Percentiles rank a stretch among this genome's conserved stretches.
phyloP scores from a whole-genome alignment of 2,113 vertebrate genomes.

The Capricornis sumatraensis region DNA sequence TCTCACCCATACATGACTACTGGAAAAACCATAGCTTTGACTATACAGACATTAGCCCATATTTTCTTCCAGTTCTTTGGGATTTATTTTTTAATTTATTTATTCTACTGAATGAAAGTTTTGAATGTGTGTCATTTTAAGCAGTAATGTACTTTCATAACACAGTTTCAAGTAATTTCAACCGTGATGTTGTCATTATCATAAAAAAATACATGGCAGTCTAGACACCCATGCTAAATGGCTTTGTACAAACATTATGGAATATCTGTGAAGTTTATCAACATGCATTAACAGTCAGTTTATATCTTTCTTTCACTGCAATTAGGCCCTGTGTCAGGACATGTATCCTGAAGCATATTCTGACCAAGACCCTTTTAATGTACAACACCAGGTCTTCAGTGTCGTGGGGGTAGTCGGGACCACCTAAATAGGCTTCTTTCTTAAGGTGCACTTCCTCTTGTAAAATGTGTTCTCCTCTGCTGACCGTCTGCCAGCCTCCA shows the following conservation, averaged over 20 bases:
- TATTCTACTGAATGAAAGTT: background rate
- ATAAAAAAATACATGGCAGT: background rate
- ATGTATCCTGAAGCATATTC: background rate
- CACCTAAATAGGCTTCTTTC: background rate
- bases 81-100: background rate
- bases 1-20: background rate
- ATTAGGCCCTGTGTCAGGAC: background rate
- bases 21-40: background rate
- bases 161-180: background rate
- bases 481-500: background rate
- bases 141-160: background rate
- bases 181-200: background rate
- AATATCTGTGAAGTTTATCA: background rate
- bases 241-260: background rate
- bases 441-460: background rate
- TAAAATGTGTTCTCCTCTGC: background rate
- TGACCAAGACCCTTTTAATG: background rate
- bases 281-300: background rate
- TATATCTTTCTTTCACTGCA: background rate
- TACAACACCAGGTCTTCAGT: background rate
- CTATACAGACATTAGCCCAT: background rate
- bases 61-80: slow-evolving; percentile 23
- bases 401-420: background rate
- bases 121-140: background rate
- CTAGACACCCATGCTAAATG: background rate